Evolutionary conservation across 2,797 vertebrate genomes (phyloP), one percentile per base, ranked within the genome.

Genomic region (Gymnodraco acuticeps): DNA sequence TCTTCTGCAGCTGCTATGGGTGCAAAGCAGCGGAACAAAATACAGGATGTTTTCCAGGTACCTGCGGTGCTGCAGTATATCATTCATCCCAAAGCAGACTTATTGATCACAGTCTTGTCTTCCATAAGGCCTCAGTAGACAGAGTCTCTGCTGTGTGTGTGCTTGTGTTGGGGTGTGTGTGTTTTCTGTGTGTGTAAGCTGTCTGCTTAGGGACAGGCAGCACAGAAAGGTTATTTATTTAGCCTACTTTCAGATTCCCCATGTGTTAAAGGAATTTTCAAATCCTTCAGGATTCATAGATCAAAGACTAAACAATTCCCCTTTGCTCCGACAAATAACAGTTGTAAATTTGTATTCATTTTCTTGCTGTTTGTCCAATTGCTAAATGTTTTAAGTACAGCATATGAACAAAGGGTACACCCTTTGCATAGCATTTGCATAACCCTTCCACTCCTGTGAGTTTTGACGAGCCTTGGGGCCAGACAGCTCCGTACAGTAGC

Each of bases 401-500:
- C 65, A 78, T 53, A 27, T 53, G 80, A 76, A 85, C 61, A 88
- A 80, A 71, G 67, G 2, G 56, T 77, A 50, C 60, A 67, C 33
- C 60, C 59, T 83, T 85, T 87, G 68, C 64, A 51, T 81, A 79
- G 68, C 50, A 86, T 88, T 87, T 75, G 58, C 85, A 87, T 82
- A 85, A 86, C 70, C 58, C 78, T 88, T 90, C 86, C 81, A 85
- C 86, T 88, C 80, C 75, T 74, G 73, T 91, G 91, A 81, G 78
- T 84, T 8, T 68, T 77, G 79, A 82, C 31, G 3, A 69, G 89
- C 87, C 89, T 80, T 31, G 50, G 47, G 86, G 87, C 62, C 56
- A 68, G 65, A 46, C 64, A 51, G 78, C 52, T 23, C 80, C 11
- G 43, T 75, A 70, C 68, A 78, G 70, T 65, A 59, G 63, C 54